These are phyloP conservation scores for Listrodromus nycthemerus DNA, from an alignment of 2,888 invertebrate genomes.

Conservation along the genomic window DNA sequence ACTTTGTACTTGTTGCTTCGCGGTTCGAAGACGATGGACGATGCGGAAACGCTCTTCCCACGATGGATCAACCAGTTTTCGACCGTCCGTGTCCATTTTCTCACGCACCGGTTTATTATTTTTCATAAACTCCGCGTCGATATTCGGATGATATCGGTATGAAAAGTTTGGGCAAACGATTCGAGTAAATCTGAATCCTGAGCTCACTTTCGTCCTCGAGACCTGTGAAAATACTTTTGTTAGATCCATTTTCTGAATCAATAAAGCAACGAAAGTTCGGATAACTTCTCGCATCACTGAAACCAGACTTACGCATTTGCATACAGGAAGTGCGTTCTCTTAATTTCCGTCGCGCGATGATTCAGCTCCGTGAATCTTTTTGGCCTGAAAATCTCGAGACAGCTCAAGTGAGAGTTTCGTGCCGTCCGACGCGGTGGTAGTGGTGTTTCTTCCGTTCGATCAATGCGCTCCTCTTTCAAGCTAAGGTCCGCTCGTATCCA, in stretches of 20 bases:
- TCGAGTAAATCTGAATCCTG: not conserved
- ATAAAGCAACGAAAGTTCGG: not conserved
- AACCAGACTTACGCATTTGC: not conserved
- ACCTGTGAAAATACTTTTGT: not conserved
- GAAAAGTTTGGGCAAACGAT: not conserved
- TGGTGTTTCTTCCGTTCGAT: conserved; percentile 67
- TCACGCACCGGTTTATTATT: not conserved
- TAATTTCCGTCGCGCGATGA: not conserved
- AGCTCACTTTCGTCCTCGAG: not conserved
- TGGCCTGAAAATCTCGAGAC: conserved; percentile 57
- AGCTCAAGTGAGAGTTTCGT: conserved; percentile 62
- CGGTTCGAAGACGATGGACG: conserved; percentile 15
- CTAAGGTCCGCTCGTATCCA: conserved; percentile 1
- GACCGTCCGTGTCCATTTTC: too few relatives aligned
- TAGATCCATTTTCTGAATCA: not conserved
- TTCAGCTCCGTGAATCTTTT: not conserved
- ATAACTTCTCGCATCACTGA: not conserved
- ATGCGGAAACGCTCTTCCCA: not conserved
- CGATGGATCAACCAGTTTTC: not conserved
- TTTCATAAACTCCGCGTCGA: not conserved
- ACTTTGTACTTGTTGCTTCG: conserved; percentile 50
- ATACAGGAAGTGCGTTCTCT: not conserved
- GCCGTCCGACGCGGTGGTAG: conserved; percentile 30
- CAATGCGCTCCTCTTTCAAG: conserved; percentile 66
- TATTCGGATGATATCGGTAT: not conserved